Conservation (phyloP, 2,113 vertebrate species). For the Amia ocellicauda region DNA sequence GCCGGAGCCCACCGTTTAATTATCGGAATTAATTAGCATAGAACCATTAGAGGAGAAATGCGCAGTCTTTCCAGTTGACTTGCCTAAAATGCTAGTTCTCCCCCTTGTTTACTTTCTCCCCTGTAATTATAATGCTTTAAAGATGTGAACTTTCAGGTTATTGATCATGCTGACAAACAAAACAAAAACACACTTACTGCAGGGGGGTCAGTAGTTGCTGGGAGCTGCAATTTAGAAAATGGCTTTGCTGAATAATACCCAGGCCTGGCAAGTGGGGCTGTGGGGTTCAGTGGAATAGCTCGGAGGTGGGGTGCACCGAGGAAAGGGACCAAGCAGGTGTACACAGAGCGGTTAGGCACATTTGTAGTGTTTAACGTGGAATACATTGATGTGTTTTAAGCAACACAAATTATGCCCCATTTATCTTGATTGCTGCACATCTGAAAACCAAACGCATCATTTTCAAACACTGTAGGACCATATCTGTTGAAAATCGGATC, state of each 20-base stretch:
- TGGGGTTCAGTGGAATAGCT: not conserved
- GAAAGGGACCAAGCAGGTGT: conserved; percentile 45
- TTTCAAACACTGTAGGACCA: not conserved
- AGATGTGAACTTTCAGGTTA: not conserved
- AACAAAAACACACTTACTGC: conserved; percentile 2
- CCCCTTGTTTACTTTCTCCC: conserved; percentile 12
- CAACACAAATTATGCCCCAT: not conserved
- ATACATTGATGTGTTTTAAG: conserved; percentile 1
- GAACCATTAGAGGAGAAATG: conserved; percentile 23
- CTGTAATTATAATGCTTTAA: conserved; percentile 15
- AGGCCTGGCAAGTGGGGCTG: not conserved
- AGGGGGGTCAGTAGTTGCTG: not conserved
- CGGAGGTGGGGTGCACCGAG: not conserved
- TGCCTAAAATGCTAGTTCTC: not conserved
- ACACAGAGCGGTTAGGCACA: conserved; percentile 54
- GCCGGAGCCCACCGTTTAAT: conserved; percentile 3
- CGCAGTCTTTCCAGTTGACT: conserved; percentile 19
- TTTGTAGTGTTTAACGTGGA: conserved; percentile 33
- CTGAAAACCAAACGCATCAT: not conserved
- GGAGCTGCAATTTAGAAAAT: not conserved
- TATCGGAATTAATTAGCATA: conserved; percentile 25
- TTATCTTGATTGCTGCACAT: not conserved
- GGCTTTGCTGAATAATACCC: not conserved
- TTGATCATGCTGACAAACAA: conserved; percentile 8
- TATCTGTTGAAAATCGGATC: not conserved